Evolutionary conservation across 2,888 invertebrate genomes (phyloP), one percentile per base, ranked within the genome.

Genomic region (Melanargia galathea): DNA sequence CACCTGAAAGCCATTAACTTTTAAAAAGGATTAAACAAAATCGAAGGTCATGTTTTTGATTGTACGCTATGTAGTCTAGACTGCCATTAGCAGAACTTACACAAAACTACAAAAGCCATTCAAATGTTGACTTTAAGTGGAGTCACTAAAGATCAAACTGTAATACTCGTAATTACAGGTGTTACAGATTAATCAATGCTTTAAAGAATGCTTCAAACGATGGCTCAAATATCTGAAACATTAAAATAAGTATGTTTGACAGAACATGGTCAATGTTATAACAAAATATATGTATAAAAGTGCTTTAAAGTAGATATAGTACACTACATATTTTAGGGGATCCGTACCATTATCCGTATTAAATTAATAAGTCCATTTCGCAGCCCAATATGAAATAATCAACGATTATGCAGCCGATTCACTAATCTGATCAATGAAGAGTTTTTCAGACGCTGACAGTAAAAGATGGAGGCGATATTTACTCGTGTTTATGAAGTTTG

Each of bases 31-130:
- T 45, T 58, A 62, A 60, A 60, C 48, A 48, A 51, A 49, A 43
- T 38, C 22, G 63, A 66, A 66, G 66, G 67, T 70, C 60, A 38
- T 58, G 48, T 30, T 55, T 58, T 61, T 48, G 45, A 45, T n/a
- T n/a, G 57, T 46, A 58, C 62, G 49, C 55, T 46, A 61, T 20
- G 46, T 38, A 68, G 60, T 60, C 43, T 54, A 57, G 49, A 62
- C 43, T 57, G 62, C 68, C 68, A 68, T 68, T 68, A 68, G 68
- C 43, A 60, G 62, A 52, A n/a, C 43, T 54, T 62, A 66, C 49
- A 62, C 60, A 68, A 66, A 62, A 57, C 30, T 35, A 55, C 24
- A 43, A 48, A 45, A 26, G 4, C 10, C 45, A 66, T 30, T 10
- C 45, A 11, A 68, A 63, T 58, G 35, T 64, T 26, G 40, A 51